Conservation (phyloP, 2,113 vertebrate genomes). For the Phylloscopus trochilus region DNA sequence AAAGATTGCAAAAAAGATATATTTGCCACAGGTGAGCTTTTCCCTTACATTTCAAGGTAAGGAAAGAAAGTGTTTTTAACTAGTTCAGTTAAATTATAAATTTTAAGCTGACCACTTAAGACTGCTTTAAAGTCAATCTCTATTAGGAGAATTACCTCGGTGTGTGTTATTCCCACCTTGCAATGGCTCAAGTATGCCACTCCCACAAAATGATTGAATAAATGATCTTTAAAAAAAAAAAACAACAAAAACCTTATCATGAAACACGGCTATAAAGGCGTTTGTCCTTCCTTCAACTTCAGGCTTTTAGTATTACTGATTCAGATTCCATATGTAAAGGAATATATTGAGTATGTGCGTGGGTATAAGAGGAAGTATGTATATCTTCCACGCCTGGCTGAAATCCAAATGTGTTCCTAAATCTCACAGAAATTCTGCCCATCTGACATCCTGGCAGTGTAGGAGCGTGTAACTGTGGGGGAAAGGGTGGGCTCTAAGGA, state of each 20-base stretch:
- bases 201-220: not conserved
- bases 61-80: not conserved
- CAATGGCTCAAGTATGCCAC: not conserved
- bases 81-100: not conserved
- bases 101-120: not conserved
- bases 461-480: not conserved
- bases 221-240: not conserved
- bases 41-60: not conserved
- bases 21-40: not conserved
- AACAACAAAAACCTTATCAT: not conserved
- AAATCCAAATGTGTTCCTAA: slow-evolving; percentile 21
- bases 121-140: not conserved
- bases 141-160: not conserved
- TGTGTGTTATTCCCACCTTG: not conserved
- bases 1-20: not conserved
- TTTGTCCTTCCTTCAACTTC: slow-evolving; percentile 9
- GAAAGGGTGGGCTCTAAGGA: not conserved
- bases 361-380: not conserved
- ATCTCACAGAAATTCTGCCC: not conserved
- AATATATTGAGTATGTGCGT: not conserved
- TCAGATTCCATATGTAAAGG: slow-evolving; percentile 30
- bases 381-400: not conserved
- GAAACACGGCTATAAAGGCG: not conserved
- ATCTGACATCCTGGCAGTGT: not conserved
- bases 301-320: not conserved